Conservation (phyloP, 2,113 vertebrate genomes). For the Percina caprodes region DNA sequence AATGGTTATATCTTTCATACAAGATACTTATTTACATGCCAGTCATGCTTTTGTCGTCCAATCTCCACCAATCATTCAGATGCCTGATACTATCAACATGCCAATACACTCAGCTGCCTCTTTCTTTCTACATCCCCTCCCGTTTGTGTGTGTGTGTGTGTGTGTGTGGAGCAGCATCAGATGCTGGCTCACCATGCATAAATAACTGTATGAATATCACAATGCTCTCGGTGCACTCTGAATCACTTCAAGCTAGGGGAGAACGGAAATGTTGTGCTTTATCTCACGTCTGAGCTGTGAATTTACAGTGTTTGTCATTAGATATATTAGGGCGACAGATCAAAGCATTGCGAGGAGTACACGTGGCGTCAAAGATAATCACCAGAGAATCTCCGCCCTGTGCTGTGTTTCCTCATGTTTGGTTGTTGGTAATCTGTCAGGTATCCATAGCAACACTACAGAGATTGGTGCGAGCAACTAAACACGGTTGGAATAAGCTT, state of each 20-base stretch:
- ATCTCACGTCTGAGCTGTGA: constrained; percentile 21
- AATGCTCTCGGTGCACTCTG: constrained; percentile 50
- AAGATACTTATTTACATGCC: constrained; percentile 56
- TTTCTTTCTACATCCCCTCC: constrained; percentile 25
- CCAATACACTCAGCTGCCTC: constrained; percentile 46
- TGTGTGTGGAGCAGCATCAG: constrained; percentile 54
- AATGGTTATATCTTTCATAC: constrained; percentile 58
- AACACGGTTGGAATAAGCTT: constrained; percentile 64
- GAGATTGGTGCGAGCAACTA: constrained; percentile 64
- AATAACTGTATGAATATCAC: constrained; percentile 76
- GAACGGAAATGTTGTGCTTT: constrained; percentile 10
- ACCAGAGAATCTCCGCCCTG: constrained; percentile 43
- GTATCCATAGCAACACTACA: constrained; percentile 77
- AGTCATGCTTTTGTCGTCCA: constrained; percentile 55
- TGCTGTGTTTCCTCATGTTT: constrained; percentile 59
- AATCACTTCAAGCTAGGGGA: constrained; percentile 28
- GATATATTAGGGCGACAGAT: constrained; percentile 48
- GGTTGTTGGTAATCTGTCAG: constrained; percentile 66
- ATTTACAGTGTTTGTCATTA: constrained; percentile 40
- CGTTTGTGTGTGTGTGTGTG: constrained; percentile 47
- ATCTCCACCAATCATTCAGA: constrained; percentile 51
- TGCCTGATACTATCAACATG: constrained; percentile 61
- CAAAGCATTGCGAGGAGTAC: constrained; percentile 26
- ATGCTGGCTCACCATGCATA: constrained; percentile 73
- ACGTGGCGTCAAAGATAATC: constrained; percentile 49